These are phyloP conservation scores for Tetraodon nigroviridis DNA, from an alignment of 2,113 vertebrate species.

Conservation along the genomic window DNA sequence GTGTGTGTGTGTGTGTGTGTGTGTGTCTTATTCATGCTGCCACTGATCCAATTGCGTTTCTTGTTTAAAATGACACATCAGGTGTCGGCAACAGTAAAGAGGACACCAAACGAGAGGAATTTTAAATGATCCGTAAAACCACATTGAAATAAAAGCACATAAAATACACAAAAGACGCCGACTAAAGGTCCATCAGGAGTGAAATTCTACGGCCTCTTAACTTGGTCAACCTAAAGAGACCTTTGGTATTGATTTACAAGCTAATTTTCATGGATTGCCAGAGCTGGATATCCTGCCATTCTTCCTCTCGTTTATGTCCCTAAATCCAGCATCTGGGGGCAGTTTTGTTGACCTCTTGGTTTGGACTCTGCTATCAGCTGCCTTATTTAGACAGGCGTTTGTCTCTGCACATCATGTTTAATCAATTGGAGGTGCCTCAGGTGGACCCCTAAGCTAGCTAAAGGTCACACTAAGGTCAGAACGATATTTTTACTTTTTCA, in stretches of 20 bases:
- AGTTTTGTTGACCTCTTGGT: too few relatives aligned
- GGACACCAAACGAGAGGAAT: constrained; percentile 1
- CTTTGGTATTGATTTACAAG: background rate
- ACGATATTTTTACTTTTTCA: too few relatives aligned
- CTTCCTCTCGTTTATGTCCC: too few relatives aligned
- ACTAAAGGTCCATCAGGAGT: background rate
- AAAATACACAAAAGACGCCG: background rate
- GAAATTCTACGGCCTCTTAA: background rate
- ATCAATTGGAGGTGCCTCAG: too few relatives aligned
- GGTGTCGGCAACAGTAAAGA: background rate
- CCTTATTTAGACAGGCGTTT: too few relatives aligned
- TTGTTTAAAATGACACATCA: too few relatives aligned
- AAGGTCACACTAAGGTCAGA: too few relatives aligned
- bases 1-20: background rate
- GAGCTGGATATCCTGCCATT: background rate
- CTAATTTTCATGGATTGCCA: background rate
- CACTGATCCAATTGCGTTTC: background rate
- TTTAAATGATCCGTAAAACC: constrained; percentile 18
- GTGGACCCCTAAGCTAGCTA: too few relatives aligned
- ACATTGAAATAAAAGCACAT: constrained; percentile 1
- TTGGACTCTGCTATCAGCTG: too few relatives aligned
- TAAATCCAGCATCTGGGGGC: too few relatives aligned
- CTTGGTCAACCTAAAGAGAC: background rate
- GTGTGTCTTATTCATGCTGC: too few relatives aligned
- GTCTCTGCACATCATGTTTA: too few relatives aligned